Evolutionary conservation across 2,888 invertebrate species (phyloP).

Genomic region (Himalopsyche kuldschensis): DNA sequence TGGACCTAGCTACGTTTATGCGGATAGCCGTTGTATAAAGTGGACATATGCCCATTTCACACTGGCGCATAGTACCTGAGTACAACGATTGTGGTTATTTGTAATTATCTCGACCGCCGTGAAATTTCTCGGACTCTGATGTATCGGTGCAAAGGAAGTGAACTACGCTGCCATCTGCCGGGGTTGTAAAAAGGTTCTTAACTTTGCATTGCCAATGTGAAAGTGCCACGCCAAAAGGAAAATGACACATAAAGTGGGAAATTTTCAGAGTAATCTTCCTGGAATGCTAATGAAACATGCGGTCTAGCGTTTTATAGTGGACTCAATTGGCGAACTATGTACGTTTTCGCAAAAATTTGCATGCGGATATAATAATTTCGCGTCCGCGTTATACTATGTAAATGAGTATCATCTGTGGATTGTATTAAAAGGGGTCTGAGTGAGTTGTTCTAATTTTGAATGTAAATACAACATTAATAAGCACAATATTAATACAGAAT

Average conservation of each 20-base stretch:
- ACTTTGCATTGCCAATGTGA: neutral
- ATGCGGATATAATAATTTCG: neutral
- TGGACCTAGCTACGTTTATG: neutral
- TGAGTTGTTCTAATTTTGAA: no score
- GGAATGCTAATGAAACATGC: neutral
- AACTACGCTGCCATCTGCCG: constrained; percentile 13
- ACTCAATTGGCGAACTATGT: neutral
- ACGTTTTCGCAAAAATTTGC: neutral
- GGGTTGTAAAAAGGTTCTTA: neutral
- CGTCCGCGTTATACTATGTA: neutral
- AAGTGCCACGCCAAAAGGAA: neutral
- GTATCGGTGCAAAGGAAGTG: constrained; percentile 5
- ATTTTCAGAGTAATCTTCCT: neutral
- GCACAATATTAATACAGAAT: no score
- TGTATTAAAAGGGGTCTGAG: neutral
- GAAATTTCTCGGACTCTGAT: constrained; percentile 26
- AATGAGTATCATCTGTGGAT: neutral
- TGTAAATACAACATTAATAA: no score
- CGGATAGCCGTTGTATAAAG: neutral
- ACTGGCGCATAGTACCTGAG: neutral
- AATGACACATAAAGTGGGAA: neutral
- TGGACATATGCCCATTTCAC: neutral
- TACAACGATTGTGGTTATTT: neutral
- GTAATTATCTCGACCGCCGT: constrained; percentile 26
- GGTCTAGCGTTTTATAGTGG: neutral